These are phyloP conservation scores for Myotis davidii DNA, from an alignment of 2,113 vertebrate species.

Conservation along the genomic window DNA sequence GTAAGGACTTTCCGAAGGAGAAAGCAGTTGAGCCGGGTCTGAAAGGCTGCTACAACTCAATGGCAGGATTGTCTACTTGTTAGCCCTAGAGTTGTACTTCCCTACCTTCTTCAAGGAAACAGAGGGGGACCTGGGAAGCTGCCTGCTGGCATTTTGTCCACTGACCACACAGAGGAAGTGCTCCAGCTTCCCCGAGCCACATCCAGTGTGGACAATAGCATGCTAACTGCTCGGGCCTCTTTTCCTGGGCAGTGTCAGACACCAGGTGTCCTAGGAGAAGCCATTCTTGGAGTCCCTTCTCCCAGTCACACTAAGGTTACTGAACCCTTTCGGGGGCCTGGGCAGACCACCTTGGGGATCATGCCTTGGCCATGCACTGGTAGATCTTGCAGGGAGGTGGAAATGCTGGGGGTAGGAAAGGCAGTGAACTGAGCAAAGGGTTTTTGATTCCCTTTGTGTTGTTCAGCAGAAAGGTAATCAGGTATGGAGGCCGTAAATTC, in stretches of 20 bases:
- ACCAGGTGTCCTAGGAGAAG: slow-evolving; percentile 91
- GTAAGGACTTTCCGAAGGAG: not conserved
- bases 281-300: slow-evolving; percentile 88
- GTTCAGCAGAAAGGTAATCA: not conserved
- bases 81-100: slow-evolving; percentile 86
- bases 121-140: slow-evolving; percentile 88
- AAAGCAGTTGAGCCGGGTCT: not conserved
- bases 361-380: slow-evolving; percentile 91
- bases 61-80: slow-evolving; percentile 90
- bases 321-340: slow-evolving; percentile 90
- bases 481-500: not conserved
- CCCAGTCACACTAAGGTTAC: slow-evolving; percentile 87
- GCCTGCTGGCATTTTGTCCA: slow-evolving; percentile 87
- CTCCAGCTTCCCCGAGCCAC: slow-evolving; percentile 88
- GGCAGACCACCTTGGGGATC: slow-evolving; percentile 89
- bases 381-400: slow-evolving; percentile 85
- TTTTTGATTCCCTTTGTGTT: not conserved
- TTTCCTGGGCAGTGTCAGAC: slow-evolving; percentile 88
- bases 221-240: slow-evolving; percentile 90
- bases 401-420: not conserved
- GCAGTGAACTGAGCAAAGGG: not conserved
- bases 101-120: slow-evolving; percentile 91
- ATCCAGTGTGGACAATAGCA: slow-evolving; percentile 89
- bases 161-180: slow-evolving; percentile 88
- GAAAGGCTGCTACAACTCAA: not conserved